Base-by-base conservation (phyloP, 2,113 vertebrate species). In the Xiphophorus maculatus region DNA sequence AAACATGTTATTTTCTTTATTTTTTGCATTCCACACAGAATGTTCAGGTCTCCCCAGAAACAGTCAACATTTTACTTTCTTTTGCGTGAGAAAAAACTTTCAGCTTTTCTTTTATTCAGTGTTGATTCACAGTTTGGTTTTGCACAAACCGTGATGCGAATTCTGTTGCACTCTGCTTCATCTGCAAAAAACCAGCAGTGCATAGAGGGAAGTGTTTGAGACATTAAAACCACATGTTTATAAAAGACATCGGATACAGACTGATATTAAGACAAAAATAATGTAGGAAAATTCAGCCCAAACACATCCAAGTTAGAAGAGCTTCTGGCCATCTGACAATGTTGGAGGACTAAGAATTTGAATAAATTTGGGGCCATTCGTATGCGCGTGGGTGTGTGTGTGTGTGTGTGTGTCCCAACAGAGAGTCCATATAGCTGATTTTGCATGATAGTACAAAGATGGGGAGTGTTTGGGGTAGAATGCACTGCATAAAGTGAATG, bases 401-500 rank as follows among this genome's bases (percentile, higher is more conserved):
- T 66, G 77, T 84, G 75, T 75, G 75, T 66, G 78, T 71, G 77
- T 84, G 75, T 75, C 85, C 74, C 66, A 78, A 73, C 76, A 88
- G 71, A 82, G 71, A 32, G 77, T 89, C 79, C 88, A 82, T 83
- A 79, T 87, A 86, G 89, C 78, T 88, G 81, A 69, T 89, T 84
- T 89, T 84, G 75, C 76, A 92, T 90, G 89, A 90, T 87, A 90
- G 89, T 86, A 80, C 71, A 85, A 33, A 8, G 89, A 89, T 80
- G 83, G 73, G 82, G 87, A 91, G 88, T 89, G 85, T 88, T 86
- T 44, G 0, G 91, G 87, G 90, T 81, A 85, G 89, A 84, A 69
- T 82, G 66, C 84, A 80, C 84, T 77, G 75, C 80, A 78, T 89
- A 85, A 86, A 90, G 83, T 79, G 82, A 88, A 83, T 88, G 85